Base-by-base conservation (phyloP, 2,113 vertebrate genomes). In the Arvicanthis niloticus region DNA sequence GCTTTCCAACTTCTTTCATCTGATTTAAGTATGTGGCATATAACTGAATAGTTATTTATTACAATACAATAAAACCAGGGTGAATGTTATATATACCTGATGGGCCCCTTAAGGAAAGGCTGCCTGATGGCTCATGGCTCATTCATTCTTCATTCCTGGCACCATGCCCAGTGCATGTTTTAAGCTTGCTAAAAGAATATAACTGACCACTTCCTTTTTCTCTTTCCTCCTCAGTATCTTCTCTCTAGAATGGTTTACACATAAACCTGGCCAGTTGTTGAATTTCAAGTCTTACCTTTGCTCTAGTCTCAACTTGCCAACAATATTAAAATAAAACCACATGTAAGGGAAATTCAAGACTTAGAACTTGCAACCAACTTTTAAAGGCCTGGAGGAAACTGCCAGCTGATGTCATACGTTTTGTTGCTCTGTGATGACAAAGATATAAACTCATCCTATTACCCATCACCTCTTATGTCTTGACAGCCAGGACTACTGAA, bases 211-310 rank as follows among this genome's bases (percentile, higher is more conserved):
- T 37, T 70, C 53, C 22, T 73, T 29, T 29, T 68, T 8, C n/a
- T 17, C 3, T 70, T 56, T 29, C 56, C 29, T 68, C 1, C 0
- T 31, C 56, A 60, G 96, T 2, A 31, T 85, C 96, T 62, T 78
- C 76, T 82, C 72, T 85, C 40, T n/a, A 92, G 60, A 68, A 56
- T 48, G 48, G 65, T 78, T 73, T 92, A 34, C 65, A 72, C 34
- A 5, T 40, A 48, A 88, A 58, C 17, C 80, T 96, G 85, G 51
- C 21, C 0, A 26, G 11, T 1, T 80, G 91, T 90, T 80, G 60
- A 31, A 75, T 76, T 93, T 85, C 65, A 90, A 93, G 84, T 72
- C 45, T 73, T 73, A 78, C 31, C 75, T 88, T 93, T 82, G 34
- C 34, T 94, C 24, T 75, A 60, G 56, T 85, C 60, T 92, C 53